Evolutionary conservation across 2,888 invertebrate species (phyloP).

Genomic region (Ochropleura plecta): DNA sequence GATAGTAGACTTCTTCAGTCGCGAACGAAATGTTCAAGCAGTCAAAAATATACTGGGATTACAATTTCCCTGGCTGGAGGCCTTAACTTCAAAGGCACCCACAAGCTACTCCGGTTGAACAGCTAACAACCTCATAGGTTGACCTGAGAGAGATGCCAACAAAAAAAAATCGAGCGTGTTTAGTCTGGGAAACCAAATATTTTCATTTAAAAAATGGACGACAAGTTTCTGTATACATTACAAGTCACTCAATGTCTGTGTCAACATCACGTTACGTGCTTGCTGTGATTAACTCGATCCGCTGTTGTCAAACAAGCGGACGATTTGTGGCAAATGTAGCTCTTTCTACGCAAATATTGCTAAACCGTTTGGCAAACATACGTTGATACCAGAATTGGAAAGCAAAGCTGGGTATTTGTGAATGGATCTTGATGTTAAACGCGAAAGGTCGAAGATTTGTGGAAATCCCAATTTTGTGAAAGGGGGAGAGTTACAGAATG

Average conservation of each 20-base stretch:
- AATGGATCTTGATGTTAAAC: slow-evolving; percentile 1
- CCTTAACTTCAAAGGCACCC: too few relatives aligned
- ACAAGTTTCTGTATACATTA: background rate
- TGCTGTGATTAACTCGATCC: slow-evolving; percentile 30
- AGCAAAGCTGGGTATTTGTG: slow-evolving; percentile 2
- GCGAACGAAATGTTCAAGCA: background rate
- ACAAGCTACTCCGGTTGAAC: too few relatives aligned
- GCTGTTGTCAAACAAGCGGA: slow-evolving; percentile 45
- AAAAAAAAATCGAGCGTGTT: background rate
- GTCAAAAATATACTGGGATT: background rate
- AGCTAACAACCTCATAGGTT: too few relatives aligned
- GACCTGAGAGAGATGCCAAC: too few relatives aligned
- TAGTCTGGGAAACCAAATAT: background rate
- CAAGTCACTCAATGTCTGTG: slow-evolving; percentile 5
- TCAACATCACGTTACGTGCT: slow-evolving; percentile 20
- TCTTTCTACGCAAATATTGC: slow-evolving; percentile 41
- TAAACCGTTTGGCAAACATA: slow-evolving; percentile 27
- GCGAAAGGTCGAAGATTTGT: background rate
- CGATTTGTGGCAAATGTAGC: slow-evolving; percentile 21
- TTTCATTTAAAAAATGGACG: slow-evolving; percentile 7
- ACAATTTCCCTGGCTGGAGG: too few relatives aligned
- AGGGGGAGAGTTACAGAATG: too few relatives aligned
- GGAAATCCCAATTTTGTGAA: background rate
- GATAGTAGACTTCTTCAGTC: background rate
- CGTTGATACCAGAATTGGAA: slow-evolving; percentile 25